Percentiles rank a stretch among this genome's conserved stretches.
phyloP scores from a whole-genome alignment of 2,797 vertebrate genomes.

The Chelidonichthys spinosus region DNA sequence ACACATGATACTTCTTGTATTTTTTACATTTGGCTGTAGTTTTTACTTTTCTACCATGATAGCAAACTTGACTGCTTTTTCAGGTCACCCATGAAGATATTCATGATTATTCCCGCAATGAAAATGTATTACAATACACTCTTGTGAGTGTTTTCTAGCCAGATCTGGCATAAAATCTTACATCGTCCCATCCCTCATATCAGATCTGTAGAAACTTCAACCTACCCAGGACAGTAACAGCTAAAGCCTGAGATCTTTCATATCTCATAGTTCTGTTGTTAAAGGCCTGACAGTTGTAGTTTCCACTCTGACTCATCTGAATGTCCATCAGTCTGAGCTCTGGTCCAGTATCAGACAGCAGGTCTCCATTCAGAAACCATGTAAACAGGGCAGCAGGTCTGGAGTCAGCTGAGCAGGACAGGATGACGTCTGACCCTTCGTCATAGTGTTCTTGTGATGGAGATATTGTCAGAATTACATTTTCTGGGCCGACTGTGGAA shows the following conservation, averaged over 20 bases:
- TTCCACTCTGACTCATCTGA: conserved; percentile 43
- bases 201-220: too few species aligned
- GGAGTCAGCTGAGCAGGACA: conserved; percentile 67
- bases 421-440: conserved; percentile 52
- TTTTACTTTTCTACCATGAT: too few species aligned
- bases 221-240: conserved; percentile 57
- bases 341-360: conserved; percentile 20
- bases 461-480: conserved; percentile 15
- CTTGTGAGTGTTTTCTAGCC: too few species aligned
- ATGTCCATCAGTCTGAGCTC: conserved; percentile 53
- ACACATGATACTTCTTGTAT: too few species aligned
- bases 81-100: too few species aligned
- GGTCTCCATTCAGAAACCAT: conserved; percentile 61
- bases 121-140: too few species aligned
- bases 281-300: conserved; percentile 69
- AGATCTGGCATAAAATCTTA: too few species aligned
- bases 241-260: conserved; percentile 27
- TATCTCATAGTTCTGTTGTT: conserved; percentile 61
- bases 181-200: too few species aligned
- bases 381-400: conserved; percentile 41
- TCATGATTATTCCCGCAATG: too few species aligned
- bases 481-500: conserved; percentile 57
- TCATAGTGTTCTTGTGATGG: conserved; percentile 20
- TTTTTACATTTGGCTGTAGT: too few species aligned
- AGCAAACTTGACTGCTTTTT: too few species aligned